Evolutionary conservation across 2,113 vertebrate genomes (phyloP).

Genomic region (Macaca mulatta): DNA sequence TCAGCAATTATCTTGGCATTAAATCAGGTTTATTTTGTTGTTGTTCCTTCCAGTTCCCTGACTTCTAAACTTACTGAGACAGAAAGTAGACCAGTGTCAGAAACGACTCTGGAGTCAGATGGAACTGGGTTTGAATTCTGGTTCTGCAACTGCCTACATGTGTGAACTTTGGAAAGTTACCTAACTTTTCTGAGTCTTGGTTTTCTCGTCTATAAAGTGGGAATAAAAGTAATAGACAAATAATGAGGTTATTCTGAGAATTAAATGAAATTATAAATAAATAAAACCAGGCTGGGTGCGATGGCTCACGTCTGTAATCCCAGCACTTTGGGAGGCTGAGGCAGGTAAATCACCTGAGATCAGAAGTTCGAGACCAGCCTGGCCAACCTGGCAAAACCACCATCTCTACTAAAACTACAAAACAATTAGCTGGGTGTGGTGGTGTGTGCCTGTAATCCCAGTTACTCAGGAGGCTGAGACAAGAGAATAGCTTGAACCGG

Average conservation of each 20-base stretch:
- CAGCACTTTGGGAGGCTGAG: no score
- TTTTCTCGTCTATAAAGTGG: constrained; percentile 36
- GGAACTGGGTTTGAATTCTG: constrained; percentile 36
- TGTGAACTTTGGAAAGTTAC: neutral
- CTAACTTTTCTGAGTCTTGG: constrained; percentile 3
- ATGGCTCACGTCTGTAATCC: no score
- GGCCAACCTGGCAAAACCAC: no score
- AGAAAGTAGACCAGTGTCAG: neutral
- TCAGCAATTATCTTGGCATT: constrained; percentile 39
- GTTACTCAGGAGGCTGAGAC: no score
- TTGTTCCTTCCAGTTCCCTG: neutral
- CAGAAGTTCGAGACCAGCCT: no score
- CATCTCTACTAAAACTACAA: no score
- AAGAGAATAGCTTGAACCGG: no score
- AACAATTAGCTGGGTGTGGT: no score
- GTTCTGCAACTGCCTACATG: neutral
- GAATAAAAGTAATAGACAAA: neutral
- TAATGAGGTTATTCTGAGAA: constrained; percentile 6
- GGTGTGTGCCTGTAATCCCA: no score
- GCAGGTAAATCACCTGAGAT: no score
- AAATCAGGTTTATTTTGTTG: constrained; percentile 28
- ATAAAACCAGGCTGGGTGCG: no score
- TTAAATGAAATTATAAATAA: constrained; percentile 33
- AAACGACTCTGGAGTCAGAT: neutral
- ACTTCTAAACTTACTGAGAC: neutral